Evolutionary conservation across 2,797 vertebrate species (phyloP).

Genomic region (Scarus forsteni): DNA sequence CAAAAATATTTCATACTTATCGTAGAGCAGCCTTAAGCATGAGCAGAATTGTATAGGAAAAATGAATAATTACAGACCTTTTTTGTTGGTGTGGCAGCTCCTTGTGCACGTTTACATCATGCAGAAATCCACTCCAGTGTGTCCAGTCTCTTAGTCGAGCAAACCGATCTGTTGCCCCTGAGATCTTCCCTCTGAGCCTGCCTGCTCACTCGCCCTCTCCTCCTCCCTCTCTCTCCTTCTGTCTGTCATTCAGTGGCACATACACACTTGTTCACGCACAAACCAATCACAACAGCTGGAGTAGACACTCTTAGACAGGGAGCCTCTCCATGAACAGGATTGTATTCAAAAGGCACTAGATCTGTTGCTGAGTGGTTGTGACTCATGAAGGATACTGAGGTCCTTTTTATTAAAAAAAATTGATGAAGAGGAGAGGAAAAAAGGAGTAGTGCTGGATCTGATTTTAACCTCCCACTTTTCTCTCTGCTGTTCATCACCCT

Average conservation of each 20-base stretch:
- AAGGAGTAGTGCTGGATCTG: constrained; percentile 22
- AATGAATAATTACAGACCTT: constrained; percentile 67
- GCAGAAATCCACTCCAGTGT: constrained; percentile 71
- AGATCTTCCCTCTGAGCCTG: constrained; percentile 49
- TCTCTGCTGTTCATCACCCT: constrained; percentile 52
- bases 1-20: constrained; percentile 19
- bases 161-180: constrained; percentile 64
- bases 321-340: constrained; percentile 43
- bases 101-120: constrained; percentile 51
- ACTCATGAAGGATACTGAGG: constrained; percentile 37
- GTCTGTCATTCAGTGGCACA: constrained; percentile 37
- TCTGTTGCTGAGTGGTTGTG: constrained; percentile 33
- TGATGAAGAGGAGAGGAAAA: constrained; percentile 27
- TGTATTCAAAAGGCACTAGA: constrained; percentile 17
- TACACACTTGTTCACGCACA: constrained; percentile 28
- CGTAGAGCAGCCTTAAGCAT: constrained; percentile 9
- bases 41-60: not conserved
- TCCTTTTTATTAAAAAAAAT: constrained; percentile 21
- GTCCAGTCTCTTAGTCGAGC: constrained; percentile 56
- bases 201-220: constrained; percentile 10
- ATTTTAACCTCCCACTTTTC: constrained; percentile 39
- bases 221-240: constrained; percentile 3
- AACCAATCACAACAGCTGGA: constrained; percentile 34
- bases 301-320: constrained; percentile 36
- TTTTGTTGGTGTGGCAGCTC: constrained; percentile 31